Conservation (phyloP, 2,888 invertebrate species). For the Orthosia incerta region DNA sequence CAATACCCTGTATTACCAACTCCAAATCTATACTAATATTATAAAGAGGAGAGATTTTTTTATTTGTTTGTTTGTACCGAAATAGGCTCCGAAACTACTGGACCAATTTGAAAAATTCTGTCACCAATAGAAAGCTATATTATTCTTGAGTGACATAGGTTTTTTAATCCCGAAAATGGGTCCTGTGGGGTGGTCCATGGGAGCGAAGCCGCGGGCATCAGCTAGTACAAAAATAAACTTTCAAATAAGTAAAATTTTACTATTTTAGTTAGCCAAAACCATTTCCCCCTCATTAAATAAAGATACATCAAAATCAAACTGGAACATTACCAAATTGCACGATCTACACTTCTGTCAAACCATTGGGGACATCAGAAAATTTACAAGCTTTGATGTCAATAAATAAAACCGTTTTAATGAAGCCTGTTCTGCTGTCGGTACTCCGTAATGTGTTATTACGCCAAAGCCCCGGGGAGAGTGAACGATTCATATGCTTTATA, state of each 20-base stretch:
- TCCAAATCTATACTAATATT: no score
- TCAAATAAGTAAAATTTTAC: not conserved
- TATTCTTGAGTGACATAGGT: no score
- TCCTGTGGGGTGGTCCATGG: no score
- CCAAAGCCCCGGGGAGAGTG: constrained; percentile 68
- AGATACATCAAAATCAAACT: constrained; percentile 1
- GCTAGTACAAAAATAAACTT: not conserved
- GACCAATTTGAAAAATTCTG: no score
- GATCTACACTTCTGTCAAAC: constrained; percentile 22
- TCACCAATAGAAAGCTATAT: no score
- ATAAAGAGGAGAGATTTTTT: no score
- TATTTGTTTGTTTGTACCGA: no score
- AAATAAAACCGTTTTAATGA: constrained; percentile 59
- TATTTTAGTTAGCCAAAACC: constrained; percentile 6
- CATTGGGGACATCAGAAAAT: constrained; percentile 42
- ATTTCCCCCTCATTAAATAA: constrained; percentile 20
- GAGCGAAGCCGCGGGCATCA: no score
- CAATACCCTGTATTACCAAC: not conserved
- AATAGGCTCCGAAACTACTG: no score
- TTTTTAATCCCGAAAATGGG: no score
- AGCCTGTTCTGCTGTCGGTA: constrained; percentile 67
- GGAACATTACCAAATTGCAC: constrained; percentile 23
- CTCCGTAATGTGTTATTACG: constrained; percentile 73
- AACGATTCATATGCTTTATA: constrained; percentile 77
- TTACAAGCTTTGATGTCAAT: constrained; percentile 44